These are phyloP conservation scores for Eueides isabella DNA, from an alignment of 1,140 invertebrate genomes.

Conservation along the genomic window DNA sequence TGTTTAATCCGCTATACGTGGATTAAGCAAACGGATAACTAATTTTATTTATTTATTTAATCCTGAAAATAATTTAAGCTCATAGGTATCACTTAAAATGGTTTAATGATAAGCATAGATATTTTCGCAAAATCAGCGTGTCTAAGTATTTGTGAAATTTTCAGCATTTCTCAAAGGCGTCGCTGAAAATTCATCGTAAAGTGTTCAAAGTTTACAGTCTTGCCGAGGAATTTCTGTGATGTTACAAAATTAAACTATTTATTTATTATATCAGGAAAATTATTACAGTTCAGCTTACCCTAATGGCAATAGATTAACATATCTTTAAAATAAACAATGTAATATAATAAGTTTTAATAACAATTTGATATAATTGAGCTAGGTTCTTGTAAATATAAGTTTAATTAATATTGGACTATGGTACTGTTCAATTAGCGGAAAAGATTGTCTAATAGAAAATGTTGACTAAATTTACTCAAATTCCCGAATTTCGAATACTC, in stretches of 20 bases:
- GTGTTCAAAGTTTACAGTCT: conserved; percentile 38
- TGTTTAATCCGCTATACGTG: too few species aligned
- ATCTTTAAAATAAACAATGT: too few species aligned
- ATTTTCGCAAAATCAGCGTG: background rate
- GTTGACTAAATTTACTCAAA: background rate
- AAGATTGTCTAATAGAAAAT: background rate
- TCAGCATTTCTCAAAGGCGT: conserved; percentile 33
- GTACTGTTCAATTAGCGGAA: background rate
- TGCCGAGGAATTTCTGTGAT: conserved; percentile 50
- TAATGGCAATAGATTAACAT: too few species aligned
- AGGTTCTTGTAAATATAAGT: background rate
- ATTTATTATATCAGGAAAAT: conserved; percentile 13
- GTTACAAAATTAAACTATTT: conserved; percentile 33
- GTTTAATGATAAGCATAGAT: background rate
- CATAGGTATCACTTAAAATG: background rate
- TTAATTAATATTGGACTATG: background rate
- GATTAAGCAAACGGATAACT: too few species aligned
- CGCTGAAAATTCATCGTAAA: conserved; percentile 32
- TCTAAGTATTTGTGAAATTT: conserved; percentile 29
- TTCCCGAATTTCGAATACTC: background rate
- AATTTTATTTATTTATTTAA: too few species aligned
- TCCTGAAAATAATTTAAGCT: background rate
- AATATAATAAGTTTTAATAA: too few species aligned
- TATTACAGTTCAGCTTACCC: background rate
- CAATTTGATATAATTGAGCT: too few species aligned